A percentile compares a stretch with the other conserved stretches of the same genome.
Evolutionary conservation across 2,113 vertebrate genomes (phyloP).

Genomic region (Apteryx mantelli): DNA sequence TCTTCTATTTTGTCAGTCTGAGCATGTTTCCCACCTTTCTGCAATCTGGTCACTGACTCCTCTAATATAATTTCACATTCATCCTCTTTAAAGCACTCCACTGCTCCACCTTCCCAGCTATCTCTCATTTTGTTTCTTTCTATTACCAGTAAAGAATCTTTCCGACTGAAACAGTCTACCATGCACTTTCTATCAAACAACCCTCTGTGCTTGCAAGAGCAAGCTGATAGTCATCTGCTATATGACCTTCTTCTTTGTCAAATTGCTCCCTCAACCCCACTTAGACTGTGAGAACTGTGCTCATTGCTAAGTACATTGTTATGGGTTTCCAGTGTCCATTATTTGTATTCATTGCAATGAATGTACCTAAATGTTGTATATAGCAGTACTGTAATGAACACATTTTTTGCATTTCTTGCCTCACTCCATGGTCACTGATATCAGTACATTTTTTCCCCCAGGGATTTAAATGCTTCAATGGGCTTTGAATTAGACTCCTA

Average conservation of each 20-base stretch:
- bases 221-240: slow-evolving; percentile 9
- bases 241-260: slow-evolving; percentile 5
- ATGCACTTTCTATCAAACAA: background rate
- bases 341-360: background rate
- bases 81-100: background rate
- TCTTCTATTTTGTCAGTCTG: background rate
- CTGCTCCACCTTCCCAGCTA: background rate
- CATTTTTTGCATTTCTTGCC: background rate
- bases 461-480: background rate
- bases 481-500: background rate
- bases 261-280: background rate
- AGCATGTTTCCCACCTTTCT: background rate
- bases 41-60: background rate
- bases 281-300: background rate
- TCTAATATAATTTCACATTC: background rate
- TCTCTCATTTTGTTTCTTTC: background rate
- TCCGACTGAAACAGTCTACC: background rate
- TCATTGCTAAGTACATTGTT: background rate
- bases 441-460: background rate
- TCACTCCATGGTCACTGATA: background rate
- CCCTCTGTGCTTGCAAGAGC: background rate
- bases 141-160: background rate
- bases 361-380: background rate
- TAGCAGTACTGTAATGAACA: background rate
- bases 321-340: background rate